A percentile compares a stretch with the other conserved stretches of the same genome.
Evolutionary conservation across 2,888 invertebrate genomes (phyloP).

Genomic region (Unio pictorum): DNA sequence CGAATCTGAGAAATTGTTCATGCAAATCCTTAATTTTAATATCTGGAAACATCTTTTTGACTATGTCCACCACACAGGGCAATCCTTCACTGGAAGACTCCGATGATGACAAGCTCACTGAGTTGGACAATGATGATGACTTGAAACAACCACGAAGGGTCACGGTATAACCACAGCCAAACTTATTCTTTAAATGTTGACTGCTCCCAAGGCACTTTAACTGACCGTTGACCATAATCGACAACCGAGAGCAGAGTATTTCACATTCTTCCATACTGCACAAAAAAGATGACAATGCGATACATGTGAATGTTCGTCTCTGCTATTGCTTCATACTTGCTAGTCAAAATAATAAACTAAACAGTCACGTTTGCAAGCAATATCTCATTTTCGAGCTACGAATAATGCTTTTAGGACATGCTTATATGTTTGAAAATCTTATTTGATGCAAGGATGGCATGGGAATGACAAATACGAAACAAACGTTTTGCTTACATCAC

Average conservation of each 20-base stretch:
- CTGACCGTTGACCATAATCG: constrained; percentile 83
- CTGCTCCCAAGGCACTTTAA: constrained; percentile 83
- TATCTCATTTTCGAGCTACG: no score
- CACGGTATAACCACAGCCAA: constrained; percentile 70
- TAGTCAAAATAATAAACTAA: no score
- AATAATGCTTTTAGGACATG: no score
- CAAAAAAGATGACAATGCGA: constrained; percentile 12
- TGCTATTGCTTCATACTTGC: not conserved
- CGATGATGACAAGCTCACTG: no score
- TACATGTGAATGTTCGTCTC: not conserved
- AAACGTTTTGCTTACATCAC: no score
- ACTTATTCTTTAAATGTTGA: constrained; percentile 80
- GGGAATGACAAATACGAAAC: no score
- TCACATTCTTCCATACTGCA: constrained; percentile 92
- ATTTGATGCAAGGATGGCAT: no score
- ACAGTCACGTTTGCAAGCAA: no score
- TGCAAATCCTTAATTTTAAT: constrained; percentile 71
- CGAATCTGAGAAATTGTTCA: constrained; percentile 69
- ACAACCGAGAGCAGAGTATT: constrained; percentile 83
- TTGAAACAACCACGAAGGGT: constrained; percentile 44
- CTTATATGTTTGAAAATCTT: no score
- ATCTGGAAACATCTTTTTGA: constrained; percentile 52
- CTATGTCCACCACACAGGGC: not conserved
- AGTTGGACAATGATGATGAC: no score
- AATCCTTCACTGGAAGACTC: no score